A percentile compares a stretch with the other conserved stretches of the same genome.
Evolutionary conservation across 2,888 invertebrate species (phyloP).

Genomic region (Mellilla xanthometata): DNA sequence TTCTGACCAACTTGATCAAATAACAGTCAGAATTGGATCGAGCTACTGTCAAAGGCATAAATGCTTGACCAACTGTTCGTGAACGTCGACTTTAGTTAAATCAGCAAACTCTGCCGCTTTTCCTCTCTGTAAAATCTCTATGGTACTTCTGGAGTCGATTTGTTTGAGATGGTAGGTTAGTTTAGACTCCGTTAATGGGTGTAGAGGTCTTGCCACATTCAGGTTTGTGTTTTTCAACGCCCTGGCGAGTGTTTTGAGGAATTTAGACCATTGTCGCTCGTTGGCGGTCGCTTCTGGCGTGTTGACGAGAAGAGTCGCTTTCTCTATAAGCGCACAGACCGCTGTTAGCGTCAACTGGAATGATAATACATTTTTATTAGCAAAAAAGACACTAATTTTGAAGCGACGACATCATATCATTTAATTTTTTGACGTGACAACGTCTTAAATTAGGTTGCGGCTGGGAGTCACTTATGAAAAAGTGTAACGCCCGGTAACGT

Average conservation of each 20-base stretch:
- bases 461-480: too few relatives aligned
- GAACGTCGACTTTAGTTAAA: slow-evolving; percentile 59
- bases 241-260: slow-evolving; percentile 76
- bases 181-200: slow-evolving; percentile 48
- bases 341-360: slow-evolving; percentile 68
- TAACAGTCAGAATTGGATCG: too few relatives aligned
- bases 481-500: too few relatives aligned
- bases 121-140: slow-evolving; percentile 69
- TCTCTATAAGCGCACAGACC: slow-evolving; percentile 63
- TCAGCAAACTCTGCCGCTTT: slow-evolving; percentile 65
- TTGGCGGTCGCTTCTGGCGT: slow-evolving; percentile 68
- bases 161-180: slow-evolving; percentile 58
- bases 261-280: slow-evolving; percentile 79
- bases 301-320: slow-evolving; percentile 54
- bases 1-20: too few relatives aligned
- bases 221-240: slow-evolving; percentile 62
- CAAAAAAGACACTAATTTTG: too few relatives aligned
- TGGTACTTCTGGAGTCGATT: slow-evolving; percentile 61
- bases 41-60: slow-evolving; percentile 56
- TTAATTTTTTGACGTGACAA: too few relatives aligned
- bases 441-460: too few relatives aligned
- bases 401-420: too few relatives aligned
- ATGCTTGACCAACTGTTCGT: slow-evolving; percentile 59
- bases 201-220: slow-evolving; percentile 53
- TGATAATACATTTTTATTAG: too few relatives aligned